Base-by-base conservation (phyloP, 1,140 invertebrate genomes). In the Heliconius himera region DNA sequence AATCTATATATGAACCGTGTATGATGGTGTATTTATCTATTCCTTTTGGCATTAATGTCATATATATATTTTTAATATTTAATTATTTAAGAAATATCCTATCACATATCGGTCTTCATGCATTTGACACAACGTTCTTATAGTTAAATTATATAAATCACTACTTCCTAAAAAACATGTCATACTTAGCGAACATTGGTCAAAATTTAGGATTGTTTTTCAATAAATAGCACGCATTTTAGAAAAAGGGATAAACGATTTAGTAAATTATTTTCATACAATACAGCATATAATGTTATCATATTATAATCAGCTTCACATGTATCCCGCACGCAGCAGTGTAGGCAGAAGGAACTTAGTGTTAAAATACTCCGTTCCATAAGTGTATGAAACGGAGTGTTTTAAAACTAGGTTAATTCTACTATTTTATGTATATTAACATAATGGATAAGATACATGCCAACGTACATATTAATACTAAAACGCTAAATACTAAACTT, bases 401-500 rank as follows among this genome's bases (percentile, higher is more conserved):
- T n/a, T n/a, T n/a, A n/a, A n/a, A n/a, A n/a, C n/a, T n/a, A n/a
- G 26, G 26, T 26, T 26, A 1, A 1, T 26, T 26, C 26, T 26
- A 1, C 26, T 22, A 56, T n/a, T 8, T 51, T 20, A 51, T 20
- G 51, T 54, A 8, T 54, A 8, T 54, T 20, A 54, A n/a, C 51
- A 56, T 56, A 22, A 56, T 9, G 9, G 20, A 22, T 56, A 56
- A 66, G 60, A 26, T 66, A 29, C 1, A 26, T 66, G 60, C 60
- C 13, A 22, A 66, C 22, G 13, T 66, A 16, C 26, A 66, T 66
- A 29, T 66, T 26, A 66, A 26, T 76, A 26, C 41, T 76, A 56
- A 26, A 41, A 41, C 36, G 41, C n/a, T 78, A 78, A 54, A 78
- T n/a, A 4, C 76, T 78, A 78, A 84, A 79, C 60, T 77, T 80